Base-by-base conservation (phyloP, 2,113 vertebrate species). In the Chroicocephalus ridibundus region DNA sequence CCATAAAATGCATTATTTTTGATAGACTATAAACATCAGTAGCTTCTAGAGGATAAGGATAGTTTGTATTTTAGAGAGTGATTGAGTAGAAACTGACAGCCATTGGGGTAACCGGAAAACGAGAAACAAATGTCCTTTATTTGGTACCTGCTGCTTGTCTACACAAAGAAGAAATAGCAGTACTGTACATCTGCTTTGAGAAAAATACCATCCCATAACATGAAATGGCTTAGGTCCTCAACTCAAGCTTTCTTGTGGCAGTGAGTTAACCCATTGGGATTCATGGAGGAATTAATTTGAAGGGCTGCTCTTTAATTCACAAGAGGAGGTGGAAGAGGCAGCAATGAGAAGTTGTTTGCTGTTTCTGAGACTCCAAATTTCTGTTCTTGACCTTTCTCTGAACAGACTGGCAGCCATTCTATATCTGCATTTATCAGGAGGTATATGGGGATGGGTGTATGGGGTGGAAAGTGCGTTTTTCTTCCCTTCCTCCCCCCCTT, bases 391-490 rank as follows among this genome's bases (percentile, higher is more conserved):
- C 62, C 26, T 66, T 82, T 18, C 47, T 62, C 65, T 88, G 62
- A 82, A 82, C 68, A 91, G 92, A 88, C 81, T 93, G 95, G 94
- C 89, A 97, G 94, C 86, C 93, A 94, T 86, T 92, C 82, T 81
- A 40, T 29, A 61, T 2, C 20, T 75, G 31, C 29, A 46, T 71
- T 79, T 83, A 62, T 20, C 36, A 68, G 36, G 13, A 83, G 15
- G 24, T 36, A 14, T 49, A 42, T 12, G 36, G 47, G 25, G 38
- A 89, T 40, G 7, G 40, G 20, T 62, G 13, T 75, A 31, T 15
- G 26, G 40, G 29, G 22, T 36, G 24, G 16, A 66, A 84, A 74
- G 26, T 36, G 42, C 24, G 19, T 46, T 71, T 57, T 81, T 13
- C 5, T n/a, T 34, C 34, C 31, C 40, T 12, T 38, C 36, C 40